phyloP scores from a whole-genome alignment of 2,888 invertebrate species.

The Drosophila nr. fundita region DNA sequence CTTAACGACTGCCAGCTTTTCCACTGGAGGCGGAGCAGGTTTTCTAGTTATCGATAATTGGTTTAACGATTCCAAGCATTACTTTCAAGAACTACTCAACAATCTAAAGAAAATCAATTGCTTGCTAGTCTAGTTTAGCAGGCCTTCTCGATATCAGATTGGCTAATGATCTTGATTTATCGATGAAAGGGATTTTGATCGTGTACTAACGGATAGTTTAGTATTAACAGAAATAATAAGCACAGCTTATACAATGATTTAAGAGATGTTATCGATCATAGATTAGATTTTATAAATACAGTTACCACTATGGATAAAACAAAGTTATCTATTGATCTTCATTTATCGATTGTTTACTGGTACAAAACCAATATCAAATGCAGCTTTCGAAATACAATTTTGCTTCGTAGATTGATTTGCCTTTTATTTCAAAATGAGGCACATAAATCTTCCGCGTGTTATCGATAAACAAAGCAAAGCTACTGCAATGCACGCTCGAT shows the following conservation, averaged over 20 bases:
- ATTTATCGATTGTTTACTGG: not conserved
- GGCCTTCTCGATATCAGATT: not conserved
- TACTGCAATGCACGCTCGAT: conserved; percentile 38
- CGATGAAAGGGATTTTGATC: not conserved
- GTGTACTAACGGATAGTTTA: not conserved
- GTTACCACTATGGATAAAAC: not conserved
- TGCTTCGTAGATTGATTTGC: not conserved
- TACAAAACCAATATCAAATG: not conserved
- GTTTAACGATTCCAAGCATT: not conserved
- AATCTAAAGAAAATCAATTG: conserved; percentile 1
- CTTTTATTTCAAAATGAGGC: not conserved
- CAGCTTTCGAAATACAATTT: not conserved
- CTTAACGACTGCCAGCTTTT: not conserved
- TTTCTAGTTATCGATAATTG: conserved; percentile 9
- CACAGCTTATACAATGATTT: not conserved
- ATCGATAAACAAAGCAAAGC: conserved; percentile 6
- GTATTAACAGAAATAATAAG: not conserved
- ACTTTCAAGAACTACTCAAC: not conserved
- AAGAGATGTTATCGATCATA: not conserved
- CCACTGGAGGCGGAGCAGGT: not conserved
- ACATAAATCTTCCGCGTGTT: conserved; percentile 1
- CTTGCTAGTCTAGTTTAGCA: too few relatives aligned
- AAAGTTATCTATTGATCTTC: not conserved
- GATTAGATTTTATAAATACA: not conserved
- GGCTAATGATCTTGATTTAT: not conserved